These are phyloP conservation scores for Turdus rufiventris DNA, from an alignment of 2,113 vertebrate species.

Conservation along the genomic window DNA sequence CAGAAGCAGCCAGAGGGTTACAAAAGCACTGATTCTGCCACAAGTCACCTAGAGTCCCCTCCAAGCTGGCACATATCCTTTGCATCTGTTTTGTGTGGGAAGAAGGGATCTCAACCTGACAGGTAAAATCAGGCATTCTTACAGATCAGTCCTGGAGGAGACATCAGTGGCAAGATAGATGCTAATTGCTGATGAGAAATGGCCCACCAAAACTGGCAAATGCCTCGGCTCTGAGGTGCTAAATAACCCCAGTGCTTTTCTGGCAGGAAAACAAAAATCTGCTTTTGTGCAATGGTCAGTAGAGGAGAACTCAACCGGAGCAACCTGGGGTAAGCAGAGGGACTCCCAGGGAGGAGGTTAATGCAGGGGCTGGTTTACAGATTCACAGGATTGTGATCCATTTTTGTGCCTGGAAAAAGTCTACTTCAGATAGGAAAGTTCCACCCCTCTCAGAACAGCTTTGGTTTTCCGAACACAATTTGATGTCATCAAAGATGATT, in stretches of 20 bases:
- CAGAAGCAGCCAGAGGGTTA: background rate
- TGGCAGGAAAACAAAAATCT: constrained; percentile 19
- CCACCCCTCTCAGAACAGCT: background rate
- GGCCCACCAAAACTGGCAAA: background rate
- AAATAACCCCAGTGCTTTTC: background rate
- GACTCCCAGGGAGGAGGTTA: background rate
- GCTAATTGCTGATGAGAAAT: constrained; percentile 13
- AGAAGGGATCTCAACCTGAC: background rate
- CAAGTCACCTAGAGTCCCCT: background rate
- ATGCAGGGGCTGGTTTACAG: background rate
- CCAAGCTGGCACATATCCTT: accelerated
- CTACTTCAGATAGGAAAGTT: constrained; percentile 18
- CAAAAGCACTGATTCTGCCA: background rate
- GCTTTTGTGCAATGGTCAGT: constrained; percentile 5
- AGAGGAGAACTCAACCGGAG: background rate
- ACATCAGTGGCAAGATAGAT: background rate
- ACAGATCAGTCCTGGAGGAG: background rate
- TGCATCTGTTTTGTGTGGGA: accelerated
- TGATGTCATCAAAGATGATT: background rate
- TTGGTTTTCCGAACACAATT: background rate
- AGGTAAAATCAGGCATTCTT: background rate
- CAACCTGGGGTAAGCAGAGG: background rate
- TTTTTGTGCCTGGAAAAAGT: background rate
- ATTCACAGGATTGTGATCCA: background rate
- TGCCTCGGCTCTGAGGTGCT: background rate